Evolutionary conservation across 2,888 invertebrate species (phyloP), one percentile per base, ranked within the genome.

Genomic region (Cremastinae sp.): DNA sequence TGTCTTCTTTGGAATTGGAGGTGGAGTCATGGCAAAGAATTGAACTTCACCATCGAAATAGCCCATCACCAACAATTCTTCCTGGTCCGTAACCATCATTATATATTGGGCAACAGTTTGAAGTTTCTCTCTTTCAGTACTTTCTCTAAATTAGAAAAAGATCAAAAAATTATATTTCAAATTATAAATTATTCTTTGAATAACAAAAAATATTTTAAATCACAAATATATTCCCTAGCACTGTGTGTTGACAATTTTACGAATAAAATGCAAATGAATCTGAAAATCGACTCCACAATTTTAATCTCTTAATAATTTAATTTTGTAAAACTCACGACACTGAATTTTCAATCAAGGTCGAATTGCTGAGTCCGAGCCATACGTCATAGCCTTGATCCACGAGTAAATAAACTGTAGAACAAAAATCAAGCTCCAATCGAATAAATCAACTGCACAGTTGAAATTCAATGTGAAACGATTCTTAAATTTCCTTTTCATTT

Each of bases 311-410:
- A 38, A 22, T n/a, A 69, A 41, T 62, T n/a, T 8, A 10, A 49
- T 68, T 43, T 62, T 54, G 61, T 68, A 0, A 45, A 56, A 47
- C 79, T 73, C 79, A 84, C 84, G 79, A 82, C 65, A 79, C 75
- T 22, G 74, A 51, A 79, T 82, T 75, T 75, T 82, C 84, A 5
- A 83, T 78, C 61, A 83, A 70, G 38, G 76, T 85, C 16, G 79
- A 80, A 74, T 85, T 84, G 51, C 85, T 84, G 43, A 83, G 81
- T 12, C 85, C 86, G 18, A 86, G 80, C 86, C 86, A 86, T 0
- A 86, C 83, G 66, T 86, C 86, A 74, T 84, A 86, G 45, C 84
- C 85, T 70, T 83, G 83, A 74, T 86, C 86, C 18, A 83, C 86
- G 49, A 86, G 79, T 59, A 86, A 84, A 74, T 86, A 86, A 1